Conservation (phyloP, 2,797 vertebrate genomes). For the Dendrocincla fuliginosa region DNA sequence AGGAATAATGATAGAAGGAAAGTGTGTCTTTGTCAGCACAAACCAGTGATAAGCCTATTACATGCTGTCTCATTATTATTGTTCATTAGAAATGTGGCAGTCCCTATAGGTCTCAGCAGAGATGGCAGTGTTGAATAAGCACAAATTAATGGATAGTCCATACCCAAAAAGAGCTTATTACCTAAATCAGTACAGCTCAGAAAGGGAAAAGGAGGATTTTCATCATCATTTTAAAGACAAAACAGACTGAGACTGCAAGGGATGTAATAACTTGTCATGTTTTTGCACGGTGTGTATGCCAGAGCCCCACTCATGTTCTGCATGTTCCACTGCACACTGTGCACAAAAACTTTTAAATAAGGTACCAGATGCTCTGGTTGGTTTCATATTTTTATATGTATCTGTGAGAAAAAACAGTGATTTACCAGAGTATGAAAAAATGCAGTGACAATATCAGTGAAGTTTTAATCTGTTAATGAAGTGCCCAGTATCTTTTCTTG, state of each 20-base stretch:
- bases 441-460: neutral
- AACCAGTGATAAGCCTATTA: neutral
- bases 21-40: neutral
- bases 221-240: neutral
- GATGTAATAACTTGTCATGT: neutral
- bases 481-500: neutral
- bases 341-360: neutral
- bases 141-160: neutral
- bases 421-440: neutral
- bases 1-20: neutral
- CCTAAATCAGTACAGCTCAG: neutral
- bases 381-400: neutral
- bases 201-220: neutral
- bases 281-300: neutral
- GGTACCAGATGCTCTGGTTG: neutral
- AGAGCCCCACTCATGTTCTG: neutral
- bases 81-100: neutral
- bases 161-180: neutral
- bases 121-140: neutral
- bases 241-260: neutral
- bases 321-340: neutral
- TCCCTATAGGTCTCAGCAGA: neutral
- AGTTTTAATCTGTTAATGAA: neutral
- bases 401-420: neutral
- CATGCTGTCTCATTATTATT: neutral